Evolutionary conservation across 2,888 invertebrate genomes (phyloP).

Genomic region (Sinotaia quadrata): DNA sequence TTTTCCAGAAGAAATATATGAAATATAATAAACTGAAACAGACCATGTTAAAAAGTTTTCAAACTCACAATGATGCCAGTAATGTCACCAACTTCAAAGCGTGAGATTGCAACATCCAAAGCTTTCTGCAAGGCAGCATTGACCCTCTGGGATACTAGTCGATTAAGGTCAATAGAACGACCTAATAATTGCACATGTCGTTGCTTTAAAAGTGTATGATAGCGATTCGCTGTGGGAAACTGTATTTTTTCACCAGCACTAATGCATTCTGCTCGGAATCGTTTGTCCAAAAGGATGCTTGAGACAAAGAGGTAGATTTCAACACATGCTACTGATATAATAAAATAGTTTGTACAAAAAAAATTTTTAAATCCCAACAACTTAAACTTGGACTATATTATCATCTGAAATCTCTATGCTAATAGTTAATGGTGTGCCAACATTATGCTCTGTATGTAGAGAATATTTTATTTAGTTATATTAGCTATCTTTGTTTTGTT

Average conservation of each 20-base stretch:
- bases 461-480: too few relatives aligned
- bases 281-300: constrained; percentile 95
- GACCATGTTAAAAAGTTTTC: background rate
- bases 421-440: too few relatives aligned
- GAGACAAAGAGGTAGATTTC: too few relatives aligned
- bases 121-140: constrained; percentile 97
- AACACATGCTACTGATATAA: too few relatives aligned
- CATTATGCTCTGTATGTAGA: too few relatives aligned
- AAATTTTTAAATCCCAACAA: too few relatives aligned
- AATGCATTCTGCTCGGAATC: constrained; percentile 96
- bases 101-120: constrained; percentile 93
- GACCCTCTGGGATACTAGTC: constrained; percentile 92
- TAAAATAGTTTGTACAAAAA: too few relatives aligned
- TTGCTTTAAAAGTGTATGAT: constrained; percentile 94
- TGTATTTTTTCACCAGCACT: constrained; percentile 86
- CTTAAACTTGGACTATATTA: too few relatives aligned
- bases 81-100: constrained; percentile 96
- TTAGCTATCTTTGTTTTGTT: too few relatives aligned
- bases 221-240: constrained; percentile 84
- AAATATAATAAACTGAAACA: background rate
- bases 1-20: background rate
- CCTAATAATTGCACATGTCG: constrained; percentile 94
- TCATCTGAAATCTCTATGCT: too few relatives aligned
- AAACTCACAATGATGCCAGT: constrained; percentile 90
- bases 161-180: constrained; percentile 94